Conservation (phyloP, 2,113 vertebrate species). For the Vimba vimba region DNA sequence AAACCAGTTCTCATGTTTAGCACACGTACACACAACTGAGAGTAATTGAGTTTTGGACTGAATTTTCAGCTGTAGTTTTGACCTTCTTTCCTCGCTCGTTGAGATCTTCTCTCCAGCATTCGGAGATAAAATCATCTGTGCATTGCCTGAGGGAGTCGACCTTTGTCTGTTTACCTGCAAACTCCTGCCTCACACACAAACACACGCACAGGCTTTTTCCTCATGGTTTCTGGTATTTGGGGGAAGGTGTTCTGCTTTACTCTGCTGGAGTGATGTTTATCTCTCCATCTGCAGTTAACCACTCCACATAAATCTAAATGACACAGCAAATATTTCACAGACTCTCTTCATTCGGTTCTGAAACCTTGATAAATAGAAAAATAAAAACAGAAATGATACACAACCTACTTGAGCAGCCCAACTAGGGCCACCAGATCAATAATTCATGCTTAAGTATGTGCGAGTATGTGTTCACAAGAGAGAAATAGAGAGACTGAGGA, state of each 20-base stretch:
- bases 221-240: conserved; percentile 15
- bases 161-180: conserved; percentile 45
- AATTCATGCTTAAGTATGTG: conserved; percentile 1
- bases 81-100: conserved; percentile 13
- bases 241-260: neutral
- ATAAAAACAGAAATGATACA: neutral
- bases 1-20: neutral
- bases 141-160: conserved; percentile 14
- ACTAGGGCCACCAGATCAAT: conserved; percentile 26
- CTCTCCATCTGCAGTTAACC: conserved; percentile 5
- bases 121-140: conserved; percentile 32
- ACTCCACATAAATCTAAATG: neutral
- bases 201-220: neutral
- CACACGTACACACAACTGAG: conserved; percentile 13
- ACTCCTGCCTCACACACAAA: neutral
- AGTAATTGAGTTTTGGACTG: conserved; percentile 3
- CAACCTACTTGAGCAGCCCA: neutral
- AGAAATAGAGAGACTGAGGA: neutral
- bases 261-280: neutral
- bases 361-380: neutral
- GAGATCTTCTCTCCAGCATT: conserved; percentile 30
- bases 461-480: neutral
- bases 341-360: neutral
- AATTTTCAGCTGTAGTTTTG: neutral
- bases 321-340: neutral